Percentiles rank a stretch among this genome's conserved stretches.
phyloP scores from a whole-genome alignment of 2,797 vertebrate species.

The Sebastolobus altivelis region DNA sequence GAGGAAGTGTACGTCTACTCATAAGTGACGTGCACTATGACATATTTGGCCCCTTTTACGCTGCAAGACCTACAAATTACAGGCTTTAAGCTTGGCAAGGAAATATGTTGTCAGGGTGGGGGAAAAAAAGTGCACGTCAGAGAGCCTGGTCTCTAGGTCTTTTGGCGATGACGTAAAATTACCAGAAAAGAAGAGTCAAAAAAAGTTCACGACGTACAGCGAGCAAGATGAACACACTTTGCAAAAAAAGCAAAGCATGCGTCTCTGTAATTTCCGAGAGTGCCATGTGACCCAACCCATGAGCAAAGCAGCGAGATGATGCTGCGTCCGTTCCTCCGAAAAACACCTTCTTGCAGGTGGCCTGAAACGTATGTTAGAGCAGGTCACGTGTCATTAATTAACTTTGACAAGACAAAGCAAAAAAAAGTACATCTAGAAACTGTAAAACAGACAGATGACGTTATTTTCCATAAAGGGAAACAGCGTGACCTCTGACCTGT shows the following conservation, averaged over 20 bases:
- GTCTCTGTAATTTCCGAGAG: not conserved
- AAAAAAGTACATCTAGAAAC: not conserved
- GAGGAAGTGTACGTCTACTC: not conserved
- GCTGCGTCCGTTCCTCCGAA: not conserved
- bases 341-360: not conserved
- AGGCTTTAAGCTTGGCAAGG: not conserved
- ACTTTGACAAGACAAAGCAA: not conserved
- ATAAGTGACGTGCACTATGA: not conserved
- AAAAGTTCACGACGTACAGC: not conserved
- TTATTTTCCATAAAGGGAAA: not conserved
- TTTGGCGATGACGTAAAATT: not conserved
- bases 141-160: not conserved
- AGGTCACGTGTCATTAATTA: not conserved
- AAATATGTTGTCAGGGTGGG: not conserved
- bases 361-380: not conserved
- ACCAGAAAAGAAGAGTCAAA: not conserved
- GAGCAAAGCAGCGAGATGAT: not conserved
- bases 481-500: slow-evolving; percentile 55
- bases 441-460: not conserved
- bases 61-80: not conserved
- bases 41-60: not conserved
- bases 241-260: not conserved
- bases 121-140: slow-evolving; percentile 17
- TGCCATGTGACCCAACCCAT: slow-evolving; percentile 1
- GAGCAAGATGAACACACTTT: not conserved